phyloP scores from a whole-genome alignment of 2,113 vertebrate species.

The Charadrius vociferus region DNA sequence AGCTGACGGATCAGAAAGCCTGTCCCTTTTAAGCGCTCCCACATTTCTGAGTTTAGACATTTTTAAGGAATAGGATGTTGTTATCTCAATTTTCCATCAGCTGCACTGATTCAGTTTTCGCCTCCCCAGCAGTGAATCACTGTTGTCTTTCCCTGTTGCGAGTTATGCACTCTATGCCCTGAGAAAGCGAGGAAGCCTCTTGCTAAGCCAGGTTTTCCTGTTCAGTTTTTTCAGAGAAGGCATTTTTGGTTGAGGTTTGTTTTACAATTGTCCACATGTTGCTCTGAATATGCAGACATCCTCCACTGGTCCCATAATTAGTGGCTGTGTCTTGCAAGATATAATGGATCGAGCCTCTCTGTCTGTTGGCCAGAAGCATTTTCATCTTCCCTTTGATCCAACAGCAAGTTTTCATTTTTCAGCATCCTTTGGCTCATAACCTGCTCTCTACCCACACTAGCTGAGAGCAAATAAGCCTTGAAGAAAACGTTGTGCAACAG shows the following conservation, averaged over 20 bases:
- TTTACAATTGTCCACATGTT: neutral
- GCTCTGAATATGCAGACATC: neutral
- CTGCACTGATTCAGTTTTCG: rapidly evolving
- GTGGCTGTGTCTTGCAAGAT: neutral
- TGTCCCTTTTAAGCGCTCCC: neutral
- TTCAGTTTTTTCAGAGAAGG: neutral
- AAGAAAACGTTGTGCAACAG: neutral
- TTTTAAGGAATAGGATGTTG: neutral
- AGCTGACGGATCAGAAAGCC: neutral
- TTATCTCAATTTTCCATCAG: neutral
- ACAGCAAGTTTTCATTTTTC: neutral
- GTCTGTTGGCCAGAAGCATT: neutral
- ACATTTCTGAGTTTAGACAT: neutral
- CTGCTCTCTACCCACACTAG: neutral
- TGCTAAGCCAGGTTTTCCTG: neutral
- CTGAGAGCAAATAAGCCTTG: neutral
- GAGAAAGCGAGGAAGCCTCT: neutral
- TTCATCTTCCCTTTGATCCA: neutral
- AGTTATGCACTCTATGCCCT: neutral
- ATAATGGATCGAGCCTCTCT: neutral
- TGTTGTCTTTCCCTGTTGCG: neutral
- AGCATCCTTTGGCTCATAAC: neutral
- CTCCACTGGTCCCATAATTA: neutral
- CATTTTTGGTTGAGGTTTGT: neutral
- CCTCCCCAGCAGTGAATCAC: neutral